Evolutionary conservation across 2,888 invertebrate species (phyloP), one percentile per base, ranked within the genome.

Genomic region (Julus scandinavius): DNA sequence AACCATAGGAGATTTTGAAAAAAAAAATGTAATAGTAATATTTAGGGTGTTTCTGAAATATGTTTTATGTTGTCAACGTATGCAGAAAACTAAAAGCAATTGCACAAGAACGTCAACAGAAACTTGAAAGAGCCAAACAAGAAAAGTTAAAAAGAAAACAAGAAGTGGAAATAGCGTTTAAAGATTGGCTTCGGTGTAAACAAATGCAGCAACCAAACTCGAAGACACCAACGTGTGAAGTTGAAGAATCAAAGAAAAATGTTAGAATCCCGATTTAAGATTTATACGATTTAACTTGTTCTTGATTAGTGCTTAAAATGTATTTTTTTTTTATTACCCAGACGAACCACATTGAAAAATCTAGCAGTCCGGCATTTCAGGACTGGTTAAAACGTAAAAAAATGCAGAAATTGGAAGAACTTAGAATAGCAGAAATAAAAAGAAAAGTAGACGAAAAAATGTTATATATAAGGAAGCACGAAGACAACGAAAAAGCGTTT

Each of bases 81-180:
- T 72, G 29, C 15, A 86, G 86, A 17, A 45, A 50, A 40, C 13
- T 86, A 38, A 49, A 86, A 50, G 17, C n/a, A 41, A 45, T 86
- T 0, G 86, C 49, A 17, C 17, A 40, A 54, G 49, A 86, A 11
- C 86, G 54, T 2, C 86, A 86, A 54, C 38, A 49, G 54, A 86
- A 50, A 29, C 41, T 49, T 1, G 50, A 86, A 38, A 38, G 20
- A 13, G 86, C 41, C 17, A 38, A 11, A 20, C 50, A 86, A 20
- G 54, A 86, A 86, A 86, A 49, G 20, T 50, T 50, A 2, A 45
- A 86, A 29, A 49, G 86, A 54, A 86, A 86, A 86, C 45, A 50
- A 86, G 86, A 86, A 86, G 86, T 49, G 13, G 86, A 86, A 86
- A 85, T 17, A n/a, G 85, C 85, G 41, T 85, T 85, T 13, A 41